Conservation (phyloP, 2,113 vertebrate species). For the Rattus norvegicus region GRCr8 NC_086033.1:59385501-59386000, state of each 20-base stretch:
- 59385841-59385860: neutral
- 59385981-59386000: neutral
- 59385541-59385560: neutral
- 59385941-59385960: neutral
- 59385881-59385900: neutral
- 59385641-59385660: neutral
- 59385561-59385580: neutral
- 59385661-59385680: neutral
- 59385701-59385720: neutral
- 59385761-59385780: neutral
- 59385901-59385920: neutral
- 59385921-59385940: neutral
- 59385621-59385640: neutral
- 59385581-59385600: neutral
- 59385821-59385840: neutral
- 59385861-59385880: constrained; percentile 10
- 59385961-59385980: neutral
- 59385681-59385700: neutral
- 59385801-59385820: neutral
- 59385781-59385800: neutral
- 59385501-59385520: neutral
- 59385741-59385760: neutral
- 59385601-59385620: neutral
- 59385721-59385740: neutral
- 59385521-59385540: neutral